These are phyloP conservation scores for Fulmarus glacialis DNA, from an alignment of 2,113 vertebrate species.

Conservation along the genomic window DNA sequence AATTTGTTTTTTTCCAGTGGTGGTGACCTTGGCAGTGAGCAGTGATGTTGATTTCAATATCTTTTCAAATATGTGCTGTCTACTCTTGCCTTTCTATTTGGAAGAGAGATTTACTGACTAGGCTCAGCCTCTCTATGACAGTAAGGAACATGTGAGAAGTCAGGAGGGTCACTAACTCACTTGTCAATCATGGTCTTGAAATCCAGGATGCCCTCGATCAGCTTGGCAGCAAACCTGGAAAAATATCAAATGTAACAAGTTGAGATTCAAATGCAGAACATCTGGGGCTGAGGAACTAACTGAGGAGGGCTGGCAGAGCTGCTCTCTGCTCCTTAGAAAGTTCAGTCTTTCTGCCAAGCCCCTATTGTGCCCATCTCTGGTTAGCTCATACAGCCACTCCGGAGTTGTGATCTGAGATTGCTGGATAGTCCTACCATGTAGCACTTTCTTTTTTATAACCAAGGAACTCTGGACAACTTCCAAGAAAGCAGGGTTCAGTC, in stretches of 20 bases:
- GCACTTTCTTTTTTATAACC: not conserved
- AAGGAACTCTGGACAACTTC: not conserved
- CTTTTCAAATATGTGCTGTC: not conserved
- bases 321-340: not conserved
- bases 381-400: not conserved
- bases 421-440: not conserved
- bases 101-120: not conserved
- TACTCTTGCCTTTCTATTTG: not conserved
- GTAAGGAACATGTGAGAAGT: not conserved
- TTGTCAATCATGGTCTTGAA: conserved; percentile 96
- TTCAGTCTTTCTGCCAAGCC: not conserved
- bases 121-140: not conserved
- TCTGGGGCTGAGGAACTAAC: not conserved
- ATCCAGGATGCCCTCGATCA: conserved; percentile 93
- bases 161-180: conserved; percentile 76
- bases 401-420: not conserved
- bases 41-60: not conserved
- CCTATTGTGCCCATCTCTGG: not conserved
- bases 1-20: not conserved
- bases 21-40: not conserved
- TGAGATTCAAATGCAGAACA: not conserved
- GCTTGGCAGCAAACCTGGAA: conserved; percentile 91
- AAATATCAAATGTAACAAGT: not conserved
- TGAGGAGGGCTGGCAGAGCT: not conserved
- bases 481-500: not conserved